phyloP scores from a whole-genome alignment of 2,888 invertebrate species.

The Drosophila setosimentum region DNA sequence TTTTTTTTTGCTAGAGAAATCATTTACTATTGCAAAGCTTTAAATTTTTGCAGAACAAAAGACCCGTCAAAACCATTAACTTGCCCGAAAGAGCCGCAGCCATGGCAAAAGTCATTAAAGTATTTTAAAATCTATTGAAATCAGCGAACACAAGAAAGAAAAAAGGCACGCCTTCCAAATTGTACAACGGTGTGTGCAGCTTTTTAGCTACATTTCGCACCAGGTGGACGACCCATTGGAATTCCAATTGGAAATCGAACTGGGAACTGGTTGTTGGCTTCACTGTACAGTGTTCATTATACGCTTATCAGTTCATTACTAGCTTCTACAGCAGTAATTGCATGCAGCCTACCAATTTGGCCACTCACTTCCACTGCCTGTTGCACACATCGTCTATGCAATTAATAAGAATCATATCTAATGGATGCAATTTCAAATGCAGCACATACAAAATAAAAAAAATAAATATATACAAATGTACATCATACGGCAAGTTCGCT shows the following conservation, averaged over 20 bases:
- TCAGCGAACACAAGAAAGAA: slow-evolving; percentile 40
- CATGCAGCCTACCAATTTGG: slow-evolving; percentile 22
- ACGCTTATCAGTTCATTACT: slow-evolving; percentile 78
- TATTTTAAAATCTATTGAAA: slow-evolving; percentile 70
- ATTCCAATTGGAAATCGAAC: slow-evolving; percentile 25
- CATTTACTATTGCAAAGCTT: slow-evolving; percentile 27
- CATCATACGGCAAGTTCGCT: neutral
- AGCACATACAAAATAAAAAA: slow-evolving; percentile 9
- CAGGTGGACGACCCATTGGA: slow-evolving; percentile 27
- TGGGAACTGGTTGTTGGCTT: slow-evolving; percentile 9
- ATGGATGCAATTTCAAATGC: slow-evolving; percentile 55
- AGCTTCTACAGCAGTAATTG: slow-evolving; percentile 50
- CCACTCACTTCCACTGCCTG: slow-evolving; percentile 31
- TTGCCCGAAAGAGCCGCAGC: slow-evolving; percentile 20
- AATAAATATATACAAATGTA: neutral
- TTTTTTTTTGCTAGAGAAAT: slow-evolving; percentile 7
- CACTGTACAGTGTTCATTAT: slow-evolving; percentile 62
- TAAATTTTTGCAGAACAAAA: slow-evolving; percentile 68
- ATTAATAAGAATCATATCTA: slow-evolving; percentile 67
- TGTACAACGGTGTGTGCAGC: slow-evolving; percentile 30
- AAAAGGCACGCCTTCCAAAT: slow-evolving; percentile 63
- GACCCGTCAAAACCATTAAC: slow-evolving; percentile 62
- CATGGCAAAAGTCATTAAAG: slow-evolving; percentile 71
- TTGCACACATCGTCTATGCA: slow-evolving; percentile 17
- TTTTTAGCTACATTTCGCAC: slow-evolving; percentile 14